A percentile compares a stretch with the other conserved stretches of the same genome.
Evolutionary conservation across 2,113 vertebrate genomes (phyloP).

Genomic region (Menura novaehollandiae): DNA sequence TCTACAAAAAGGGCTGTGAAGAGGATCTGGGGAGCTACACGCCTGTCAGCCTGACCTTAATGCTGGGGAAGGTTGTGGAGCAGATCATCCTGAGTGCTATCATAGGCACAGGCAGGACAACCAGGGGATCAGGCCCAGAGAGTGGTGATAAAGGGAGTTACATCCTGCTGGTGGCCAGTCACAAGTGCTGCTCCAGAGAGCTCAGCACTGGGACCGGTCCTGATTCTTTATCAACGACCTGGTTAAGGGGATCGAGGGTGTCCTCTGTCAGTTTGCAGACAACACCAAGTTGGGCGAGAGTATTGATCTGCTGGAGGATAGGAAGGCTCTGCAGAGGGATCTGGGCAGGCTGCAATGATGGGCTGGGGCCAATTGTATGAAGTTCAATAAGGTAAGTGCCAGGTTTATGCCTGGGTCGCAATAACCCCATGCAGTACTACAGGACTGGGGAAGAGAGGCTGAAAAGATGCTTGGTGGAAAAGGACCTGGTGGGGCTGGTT

Average conservation of each 20-base stretch:
- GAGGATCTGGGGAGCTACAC: background rate
- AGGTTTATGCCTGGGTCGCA: background rate
- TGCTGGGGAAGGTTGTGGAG: background rate
- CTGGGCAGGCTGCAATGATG: background rate
- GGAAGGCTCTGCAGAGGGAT: rapidly evolving
- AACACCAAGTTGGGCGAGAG: background rate
- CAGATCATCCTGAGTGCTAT: background rate
- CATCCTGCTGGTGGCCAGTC: background rate
- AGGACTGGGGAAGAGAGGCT: background rate
- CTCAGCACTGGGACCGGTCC: background rate
- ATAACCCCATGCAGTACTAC: background rate
- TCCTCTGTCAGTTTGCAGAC: background rate
- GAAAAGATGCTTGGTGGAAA: background rate
- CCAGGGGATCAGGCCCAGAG: background rate
- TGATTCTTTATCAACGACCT: background rate
- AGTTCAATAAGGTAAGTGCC: background rate
- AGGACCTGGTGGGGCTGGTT: background rate
- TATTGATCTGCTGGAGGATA: background rate
- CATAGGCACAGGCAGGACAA: background rate
- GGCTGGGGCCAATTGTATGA: background rate
- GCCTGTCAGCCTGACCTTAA: background rate
- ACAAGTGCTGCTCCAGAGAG: background rate
- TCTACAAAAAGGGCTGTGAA: background rate
- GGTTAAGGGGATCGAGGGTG: background rate
- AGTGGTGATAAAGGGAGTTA: background rate